Evolutionary conservation across 2,888 invertebrate genomes (phyloP), one percentile per base, ranked within the genome.

Genomic region (Volucella bombylans): DNA sequence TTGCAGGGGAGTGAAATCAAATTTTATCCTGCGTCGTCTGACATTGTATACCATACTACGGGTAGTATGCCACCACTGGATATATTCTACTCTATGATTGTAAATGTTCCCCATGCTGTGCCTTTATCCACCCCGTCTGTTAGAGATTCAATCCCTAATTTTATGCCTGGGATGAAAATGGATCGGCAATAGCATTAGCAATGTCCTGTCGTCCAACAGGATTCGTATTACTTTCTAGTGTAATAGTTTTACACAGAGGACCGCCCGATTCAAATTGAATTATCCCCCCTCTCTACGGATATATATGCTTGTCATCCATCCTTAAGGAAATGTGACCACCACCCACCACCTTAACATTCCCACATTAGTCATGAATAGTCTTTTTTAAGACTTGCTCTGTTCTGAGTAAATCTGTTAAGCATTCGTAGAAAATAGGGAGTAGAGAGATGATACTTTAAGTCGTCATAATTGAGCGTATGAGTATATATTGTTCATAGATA

Each of bases 221-320:
- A 76, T 68, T 65, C 76, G 57, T 85, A 85, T 80, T 81, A 85
- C 71, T 85, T 80, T 67, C 41, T 45, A 23, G 72, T 64, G 67
- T 81, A 85, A 85, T 85, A 85, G 85, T 85, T 85, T 85, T 67
- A 67, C 76, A 81, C 76, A 77, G 61, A 85, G 80, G 74, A 81
- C 76, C 69, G 55, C 55, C 76, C 77, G 55, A 68, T 85, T 72
- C 81, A 85, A 85, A 85, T 81, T 85, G 77, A 85, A 85, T 85
- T 85, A 85, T 77, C 61, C 76, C 65, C n/a, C 72, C 15, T 41
- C 38, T 15, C n/a, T 57, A 64, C 64, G 64, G 64, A 49, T 55
- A 61, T 61, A 79, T 61, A 83, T 74, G 76, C 74, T 78, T 76
- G 72, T 67, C 78, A 79, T 80, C 54, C 15, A 73, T 82, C 81